Base-by-base conservation (phyloP, 1,140 invertebrate species). In the Ips typographus region DNA sequence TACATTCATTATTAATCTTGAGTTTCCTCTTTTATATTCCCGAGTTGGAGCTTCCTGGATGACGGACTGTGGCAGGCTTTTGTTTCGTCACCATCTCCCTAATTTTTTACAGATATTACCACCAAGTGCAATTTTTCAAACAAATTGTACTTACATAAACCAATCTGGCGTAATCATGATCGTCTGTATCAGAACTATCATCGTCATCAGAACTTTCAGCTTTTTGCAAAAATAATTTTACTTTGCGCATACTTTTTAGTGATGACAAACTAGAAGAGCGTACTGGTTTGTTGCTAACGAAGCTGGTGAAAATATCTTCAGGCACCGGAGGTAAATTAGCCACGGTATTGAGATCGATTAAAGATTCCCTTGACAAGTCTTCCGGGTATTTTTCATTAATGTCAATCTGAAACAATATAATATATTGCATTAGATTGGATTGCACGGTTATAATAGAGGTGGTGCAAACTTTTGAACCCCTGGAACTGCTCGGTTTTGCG, bases 341-440 rank as follows among this genome's bases (percentile, higher is more conserved):
- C 3, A 79, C 75, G 67, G 75, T 80, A 63, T 79, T 77, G 4
- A 81, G 66, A 70, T 80, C 79, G n/a, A 81, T 79, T 6, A 80
- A 61, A 7, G 80, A 81, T 53, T 82, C 80, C 61, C 76, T 74
- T 2, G 81, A 81, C 72, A 78, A 75, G 65, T 78, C 80, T 70
- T 81, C 80, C 3, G 81, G 81, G 67, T 81, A 82, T 71, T 80
- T 81, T 73, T 81, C 80, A 70, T 82, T 77, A 1, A 81, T 71
- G 62, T 81, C 80, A 36, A 76, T 68, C 65, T 68, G 36, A 42
- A 60, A 57, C 41, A 41, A 22, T 22, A 22, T 22, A 22, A 22
- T 22, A 22, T 22, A 22, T 22, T 38, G 4, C 6, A 59, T 40
- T 74, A 62, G 76, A 22, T 22, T 22, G 22, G 22, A 22, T 22